These are phyloP conservation scores for Atherinomorus stipes DNA, from an alignment of 2,113 vertebrate genomes.

Conservation along the genomic window DNA sequence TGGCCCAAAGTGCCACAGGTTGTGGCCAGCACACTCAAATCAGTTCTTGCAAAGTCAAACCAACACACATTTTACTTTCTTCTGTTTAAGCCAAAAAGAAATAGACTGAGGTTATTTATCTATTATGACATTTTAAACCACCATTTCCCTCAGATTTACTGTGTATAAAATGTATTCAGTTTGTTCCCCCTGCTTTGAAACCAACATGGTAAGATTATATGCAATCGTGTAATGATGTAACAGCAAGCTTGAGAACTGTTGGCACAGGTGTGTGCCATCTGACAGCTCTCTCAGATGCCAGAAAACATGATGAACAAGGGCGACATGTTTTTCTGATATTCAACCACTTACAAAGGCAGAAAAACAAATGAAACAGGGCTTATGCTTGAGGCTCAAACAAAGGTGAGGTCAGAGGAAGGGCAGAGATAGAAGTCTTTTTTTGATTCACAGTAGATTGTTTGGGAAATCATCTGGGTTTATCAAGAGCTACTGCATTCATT, in stretches of 20 bases:
- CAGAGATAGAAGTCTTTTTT: conserved; percentile 13
- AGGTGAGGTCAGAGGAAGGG: conserved; percentile 28
- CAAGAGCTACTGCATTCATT: conserved; percentile 11
- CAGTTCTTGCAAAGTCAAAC: background rate
- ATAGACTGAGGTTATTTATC: background rate
- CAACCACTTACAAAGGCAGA: background rate
- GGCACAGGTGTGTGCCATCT: conserved; percentile 24
- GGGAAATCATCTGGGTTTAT: conserved; percentile 27
- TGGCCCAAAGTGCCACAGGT: background rate
- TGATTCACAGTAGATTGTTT: background rate
- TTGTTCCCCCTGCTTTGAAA: conserved; percentile 12
- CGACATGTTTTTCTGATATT: background rate
- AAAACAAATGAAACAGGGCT: conserved; percentile 23
- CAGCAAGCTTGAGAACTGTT: conserved; percentile 5
- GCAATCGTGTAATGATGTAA: conserved; percentile 17
- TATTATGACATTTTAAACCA: background rate
- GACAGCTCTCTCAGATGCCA: conserved; percentile 19
- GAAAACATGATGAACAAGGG: background rate
- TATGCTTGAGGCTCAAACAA: background rate
- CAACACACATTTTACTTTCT: background rate
- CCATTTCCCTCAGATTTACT: background rate
- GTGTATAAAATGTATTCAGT: background rate
- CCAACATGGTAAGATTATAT: background rate
- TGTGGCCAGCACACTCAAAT: too few relatives aligned
- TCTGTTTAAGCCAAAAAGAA: background rate